Evolutionary conservation across 2,797 vertebrate species (phyloP), one percentile per base, ranked within the genome.

Genomic region (Sebastiscus albofasciatus): DNA sequence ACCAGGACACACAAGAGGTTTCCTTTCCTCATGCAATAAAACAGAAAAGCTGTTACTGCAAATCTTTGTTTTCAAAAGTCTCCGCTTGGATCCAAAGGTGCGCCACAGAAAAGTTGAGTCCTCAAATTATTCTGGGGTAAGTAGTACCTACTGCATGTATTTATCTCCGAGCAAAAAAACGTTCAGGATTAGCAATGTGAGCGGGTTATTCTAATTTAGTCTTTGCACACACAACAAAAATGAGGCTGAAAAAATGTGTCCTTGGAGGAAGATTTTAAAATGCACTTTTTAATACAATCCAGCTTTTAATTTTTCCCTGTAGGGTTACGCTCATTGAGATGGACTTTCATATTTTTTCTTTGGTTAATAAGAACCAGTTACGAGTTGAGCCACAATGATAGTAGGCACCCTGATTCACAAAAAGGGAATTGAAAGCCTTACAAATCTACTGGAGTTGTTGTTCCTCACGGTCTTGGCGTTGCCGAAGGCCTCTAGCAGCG

Each of bases 391-490:
- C 13, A 6, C 20, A 62, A 26, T 52, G 49, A 67, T 11, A 64
- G 66, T 46, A 8, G 8, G 46, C n/a, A 8, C 42, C 34, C 24
- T 8, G 12, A 80, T 88, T 82, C 52, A 34, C 49, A 69, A 72
- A 80, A 61, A 27, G 42, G 27, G 61, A 70, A 69, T 67, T 56
- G 2, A 46, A 84, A 83, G 24, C 94, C 97, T 97, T 95, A 99
- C 98, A 73, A 99, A 99, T 97, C 98, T 94, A 95, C 97, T 99
- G 93, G 98, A 99, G 94, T 99, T 99, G 95, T 99, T 99, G 95
- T 99, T 99, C 77, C 98, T 96, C 27, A 99, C 94, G 0, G 99
- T 99, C 94, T 99, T 99, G 89, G 99, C 99, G 0, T 99, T 99
- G 61, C 99, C 99, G 11, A 99, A 99, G 80, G 98, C 99, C 88